phyloP scores from a whole-genome alignment of 2,888 invertebrate genomes.

The Leptinotarsa tumamoca region DNA sequence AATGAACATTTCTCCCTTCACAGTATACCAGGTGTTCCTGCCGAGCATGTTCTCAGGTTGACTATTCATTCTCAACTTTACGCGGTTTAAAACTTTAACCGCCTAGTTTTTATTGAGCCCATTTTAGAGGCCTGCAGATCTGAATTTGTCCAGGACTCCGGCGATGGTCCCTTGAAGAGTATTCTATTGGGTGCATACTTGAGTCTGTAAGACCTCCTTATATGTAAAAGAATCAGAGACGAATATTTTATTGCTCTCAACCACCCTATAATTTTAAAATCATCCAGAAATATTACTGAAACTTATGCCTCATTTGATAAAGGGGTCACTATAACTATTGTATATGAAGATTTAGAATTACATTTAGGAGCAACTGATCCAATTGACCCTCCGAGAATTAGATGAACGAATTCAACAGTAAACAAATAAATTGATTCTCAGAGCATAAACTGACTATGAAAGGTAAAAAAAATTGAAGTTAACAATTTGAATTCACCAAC shows the following conservation, averaged over 20 bases:
- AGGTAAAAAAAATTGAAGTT: not conserved
- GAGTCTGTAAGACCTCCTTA: no score
- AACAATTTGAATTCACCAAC: not conserved
- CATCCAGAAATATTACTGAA: not conserved
- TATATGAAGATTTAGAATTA: not conserved
- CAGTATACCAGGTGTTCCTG: no score
- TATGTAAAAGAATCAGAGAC: not conserved
- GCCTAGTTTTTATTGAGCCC: no score
- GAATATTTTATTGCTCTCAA: not conserved
- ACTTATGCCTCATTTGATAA: slow-evolving; percentile 5
- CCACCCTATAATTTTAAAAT: not conserved
- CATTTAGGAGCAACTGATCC: slow-evolving; percentile 4
- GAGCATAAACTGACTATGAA: slow-evolving; percentile 1
- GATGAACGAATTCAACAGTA: slow-evolving; percentile 3
- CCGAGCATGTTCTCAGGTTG: no score
- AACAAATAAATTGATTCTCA: not conserved
- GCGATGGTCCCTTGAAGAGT: no score
- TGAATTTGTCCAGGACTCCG: no score
- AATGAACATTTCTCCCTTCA: no score
- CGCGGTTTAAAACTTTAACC: no score
- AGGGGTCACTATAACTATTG: slow-evolving; percentile 7
- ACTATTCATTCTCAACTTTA: no score
- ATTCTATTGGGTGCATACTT: no score
- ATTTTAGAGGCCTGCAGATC: no score
- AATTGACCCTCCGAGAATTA: not conserved